phyloP scores from a whole-genome alignment of 2,888 invertebrate genomes.

The Drosophila colorata region DNA sequence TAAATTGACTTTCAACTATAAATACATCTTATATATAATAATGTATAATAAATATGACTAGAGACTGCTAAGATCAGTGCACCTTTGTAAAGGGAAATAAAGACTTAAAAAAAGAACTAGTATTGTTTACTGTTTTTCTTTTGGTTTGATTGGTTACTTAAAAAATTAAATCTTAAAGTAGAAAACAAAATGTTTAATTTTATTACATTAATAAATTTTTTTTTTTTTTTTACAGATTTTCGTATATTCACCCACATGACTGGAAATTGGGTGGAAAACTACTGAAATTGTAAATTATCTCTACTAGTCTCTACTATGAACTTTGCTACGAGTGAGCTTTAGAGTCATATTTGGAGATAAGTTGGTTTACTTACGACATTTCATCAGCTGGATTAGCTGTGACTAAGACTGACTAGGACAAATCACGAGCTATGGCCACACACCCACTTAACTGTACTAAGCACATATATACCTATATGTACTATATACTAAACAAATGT shows the following conservation, averaged over 20 bases:
- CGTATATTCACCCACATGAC: background rate
- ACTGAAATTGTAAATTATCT: background rate
- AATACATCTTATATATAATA: no score
- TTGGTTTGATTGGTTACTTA: no score
- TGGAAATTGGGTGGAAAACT: background rate
- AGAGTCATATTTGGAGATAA: slow-evolving; percentile 14
- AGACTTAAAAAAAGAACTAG: no score
- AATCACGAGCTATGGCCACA: slow-evolving; percentile 37
- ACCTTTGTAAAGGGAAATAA: no score
- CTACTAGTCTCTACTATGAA: background rate
- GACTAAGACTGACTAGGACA: slow-evolving; percentile 33
- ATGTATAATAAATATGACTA: no score
- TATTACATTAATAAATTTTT: no score
- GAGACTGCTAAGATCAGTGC: no score
- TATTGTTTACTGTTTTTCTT: no score
- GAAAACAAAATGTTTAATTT: no score
- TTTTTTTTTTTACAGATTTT: no score
- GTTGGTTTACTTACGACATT: slow-evolving; percentile 12
- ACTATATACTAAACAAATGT: background rate
- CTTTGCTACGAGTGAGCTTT: slow-evolving; percentile 13
- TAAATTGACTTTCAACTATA: background rate
- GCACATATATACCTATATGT: background rate
- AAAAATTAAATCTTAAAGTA: no score
- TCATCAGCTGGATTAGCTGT: slow-evolving; percentile 38
- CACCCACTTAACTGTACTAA: slow-evolving; percentile 9